Evolutionary conservation across 1,140 invertebrate genomes (phyloP), one percentile per base, ranked within the genome.

Genomic region (Drosophila sp.): DNA sequence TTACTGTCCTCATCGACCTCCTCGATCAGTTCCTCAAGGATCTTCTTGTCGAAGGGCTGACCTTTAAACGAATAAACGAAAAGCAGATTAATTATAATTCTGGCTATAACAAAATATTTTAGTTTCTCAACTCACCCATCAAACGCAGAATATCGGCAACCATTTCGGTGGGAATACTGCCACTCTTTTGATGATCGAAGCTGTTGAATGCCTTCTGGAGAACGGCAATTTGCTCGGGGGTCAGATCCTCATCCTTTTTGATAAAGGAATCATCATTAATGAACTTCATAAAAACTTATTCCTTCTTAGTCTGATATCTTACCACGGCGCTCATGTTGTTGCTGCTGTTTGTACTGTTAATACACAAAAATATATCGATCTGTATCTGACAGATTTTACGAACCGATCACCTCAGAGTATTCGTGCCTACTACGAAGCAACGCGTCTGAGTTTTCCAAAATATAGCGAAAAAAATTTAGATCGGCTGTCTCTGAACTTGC

Each of bases 1-100:
- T 95, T 93, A 98, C 97, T 97, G 92, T 99, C 98, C 66, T 97
- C 96, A 92, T 99, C 98, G 50, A 99, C 97, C 94, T 98, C 97
- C 83, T 97, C 97, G 87, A 99, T 99, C 69, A 99, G 94, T 92
- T 98, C 97, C 91, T 98, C 97, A 41, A 99, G 94, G 91, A 98
- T 98, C 86, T 96, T 96, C 92, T 98, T 98, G 92, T 98, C 98
- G 93, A 98, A 98, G 18, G 97, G 97, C 92, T 98, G 98, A 76
- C 80, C 79, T 81, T 14, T 1, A 57, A 34, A 7, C 0, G 29
- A 36, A 27, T 14, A 36, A 25, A 6, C 7, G 18, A n/a, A 1
- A 0, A 38, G 27, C 27, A 48, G 7, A 11, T 48, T 25, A 6
- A 66, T 34, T 43, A 9, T 25, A 13, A 32, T 8, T 46, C 36